Percentiles rank a stretch among this genome's conserved stretches.
Conservation (phyloP, 1,140 invertebrate genomes). For the Theocolax elegans region DNA sequence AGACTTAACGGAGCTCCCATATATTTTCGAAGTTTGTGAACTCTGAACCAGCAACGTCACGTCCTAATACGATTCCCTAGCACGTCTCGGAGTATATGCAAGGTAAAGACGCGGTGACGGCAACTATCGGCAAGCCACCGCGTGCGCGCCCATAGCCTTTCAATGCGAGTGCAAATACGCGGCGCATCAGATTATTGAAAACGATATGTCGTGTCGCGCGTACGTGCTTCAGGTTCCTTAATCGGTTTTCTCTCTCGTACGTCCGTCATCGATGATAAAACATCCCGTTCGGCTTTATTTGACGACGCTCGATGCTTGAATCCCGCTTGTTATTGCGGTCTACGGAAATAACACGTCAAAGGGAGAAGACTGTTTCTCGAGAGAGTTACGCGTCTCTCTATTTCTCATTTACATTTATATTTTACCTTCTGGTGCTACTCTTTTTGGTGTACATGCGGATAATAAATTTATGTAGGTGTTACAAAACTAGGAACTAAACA, state of each 20-base stretch:
- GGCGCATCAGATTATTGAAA: slow-evolving; percentile 26
- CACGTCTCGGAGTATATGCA: not conserved
- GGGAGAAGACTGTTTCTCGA: no score
- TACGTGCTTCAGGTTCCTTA: slow-evolving; percentile 10
- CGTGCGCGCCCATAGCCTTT: not conserved
- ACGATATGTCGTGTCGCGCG: slow-evolving; percentile 8
- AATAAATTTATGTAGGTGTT: no score
- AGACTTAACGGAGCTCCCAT: slow-evolving; percentile 3
- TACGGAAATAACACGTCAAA: no score
- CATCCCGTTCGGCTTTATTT: no score
- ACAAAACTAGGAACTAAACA: no score
- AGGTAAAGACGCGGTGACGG: not conserved
- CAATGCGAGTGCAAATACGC: not conserved
- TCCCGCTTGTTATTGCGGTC: no score
- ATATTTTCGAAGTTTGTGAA: not conserved
- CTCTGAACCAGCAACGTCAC: not conserved
- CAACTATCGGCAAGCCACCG: not conserved
- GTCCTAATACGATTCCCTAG: slow-evolving; percentile 17
- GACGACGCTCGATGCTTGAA: no score
- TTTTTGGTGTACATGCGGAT: no score
- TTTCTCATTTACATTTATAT: no score
- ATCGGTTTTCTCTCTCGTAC: slow-evolving; percentile 1
- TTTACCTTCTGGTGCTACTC: no score
- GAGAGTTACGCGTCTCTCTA: no score
- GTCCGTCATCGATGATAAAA: no score